These are phyloP conservation scores for Drosophila fungiperda DNA, from an alignment of 2,888 invertebrate species.

Conservation along the genomic window DNA sequence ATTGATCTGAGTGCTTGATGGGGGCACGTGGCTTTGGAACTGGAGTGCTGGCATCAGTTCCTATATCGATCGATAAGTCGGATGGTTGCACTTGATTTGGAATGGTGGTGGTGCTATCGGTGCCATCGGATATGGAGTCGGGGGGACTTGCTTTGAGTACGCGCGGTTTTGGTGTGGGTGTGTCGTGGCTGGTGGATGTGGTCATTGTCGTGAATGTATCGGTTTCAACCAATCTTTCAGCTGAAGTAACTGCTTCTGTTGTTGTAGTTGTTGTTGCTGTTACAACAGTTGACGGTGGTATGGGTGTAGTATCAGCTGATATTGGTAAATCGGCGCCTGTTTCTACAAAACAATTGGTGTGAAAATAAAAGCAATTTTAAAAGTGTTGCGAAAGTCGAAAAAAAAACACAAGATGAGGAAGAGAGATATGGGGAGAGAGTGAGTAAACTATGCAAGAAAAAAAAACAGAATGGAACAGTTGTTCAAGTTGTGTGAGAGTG, in stretches of 20 bases:
- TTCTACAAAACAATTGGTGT: slow-evolving; percentile 85
- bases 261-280: slow-evolving; percentile 79
- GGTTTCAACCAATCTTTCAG: slow-evolving; percentile 65
- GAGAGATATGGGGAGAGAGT: slow-evolving; percentile 9
- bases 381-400: slow-evolving; percentile 80
- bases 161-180: slow-evolving; percentile 86
- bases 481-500: slow-evolving; percentile 26
- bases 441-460: slow-evolving; percentile 52
- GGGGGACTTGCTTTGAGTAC: slow-evolving; percentile 81
- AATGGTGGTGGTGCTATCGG: slow-evolving; percentile 70
- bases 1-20: slow-evolving; percentile 76
- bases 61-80: slow-evolving; percentile 59
- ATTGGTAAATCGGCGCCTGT: slow-evolving; percentile 83
- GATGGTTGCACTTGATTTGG: slow-evolving; percentile 65
- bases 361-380: slow-evolving; percentile 83
- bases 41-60: slow-evolving; percentile 66
- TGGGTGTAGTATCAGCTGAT: slow-evolving; percentile 80
- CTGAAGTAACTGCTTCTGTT: slow-evolving; percentile 48
- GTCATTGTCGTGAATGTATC: slow-evolving; percentile 59
- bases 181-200: slow-evolving; percentile 65
- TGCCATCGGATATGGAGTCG: slow-evolving; percentile 70
- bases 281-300: slow-evolving; percentile 67
- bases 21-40: slow-evolving; percentile 84
- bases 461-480: slow-evolving; percentile 25
- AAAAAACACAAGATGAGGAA: slow-evolving; percentile 71